These are phyloP conservation scores for Sula dactylatra DNA, from an alignment of 2,113 vertebrate genomes.

Conservation along the genomic window DNA sequence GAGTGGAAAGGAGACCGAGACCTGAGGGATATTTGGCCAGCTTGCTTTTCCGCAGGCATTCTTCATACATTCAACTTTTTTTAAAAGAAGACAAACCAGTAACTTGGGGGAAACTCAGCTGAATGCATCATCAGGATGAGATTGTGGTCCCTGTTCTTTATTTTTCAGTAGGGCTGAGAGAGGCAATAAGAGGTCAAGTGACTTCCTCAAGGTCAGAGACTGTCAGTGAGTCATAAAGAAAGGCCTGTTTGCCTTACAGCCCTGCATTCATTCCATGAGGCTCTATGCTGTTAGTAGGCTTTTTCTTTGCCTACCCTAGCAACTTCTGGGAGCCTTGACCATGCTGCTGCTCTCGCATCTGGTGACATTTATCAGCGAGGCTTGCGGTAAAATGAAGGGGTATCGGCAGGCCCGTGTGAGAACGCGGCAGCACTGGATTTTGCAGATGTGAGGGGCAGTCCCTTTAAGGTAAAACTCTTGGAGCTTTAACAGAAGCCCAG, in stretches of 20 bases:
- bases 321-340: background rate
- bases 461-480: background rate
- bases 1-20: background rate
- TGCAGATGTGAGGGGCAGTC: background rate
- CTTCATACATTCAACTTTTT: background rate
- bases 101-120: background rate
- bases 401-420: background rate
- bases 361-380: background rate
- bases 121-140: background rate
- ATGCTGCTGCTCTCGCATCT: background rate
- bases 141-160: background rate
- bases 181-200: slow-evolving; percentile 46
- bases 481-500: background rate
- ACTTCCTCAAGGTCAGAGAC: slow-evolving; percentile 59
- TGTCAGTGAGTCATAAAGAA: slow-evolving; percentile 40
- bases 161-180: background rate
- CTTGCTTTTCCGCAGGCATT: background rate
- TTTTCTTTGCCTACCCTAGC: background rate
- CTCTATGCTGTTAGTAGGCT: background rate
- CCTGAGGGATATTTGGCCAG: background rate
- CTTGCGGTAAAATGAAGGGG: background rate
- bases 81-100: background rate
- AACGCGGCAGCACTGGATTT: background rate
- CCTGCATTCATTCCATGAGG: background rate
- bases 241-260: slow-evolving; percentile 41